These are phyloP conservation scores for Eufriesea mexicana DNA, from an alignment of 1,140 invertebrate species.

Conservation along the genomic window DNA sequence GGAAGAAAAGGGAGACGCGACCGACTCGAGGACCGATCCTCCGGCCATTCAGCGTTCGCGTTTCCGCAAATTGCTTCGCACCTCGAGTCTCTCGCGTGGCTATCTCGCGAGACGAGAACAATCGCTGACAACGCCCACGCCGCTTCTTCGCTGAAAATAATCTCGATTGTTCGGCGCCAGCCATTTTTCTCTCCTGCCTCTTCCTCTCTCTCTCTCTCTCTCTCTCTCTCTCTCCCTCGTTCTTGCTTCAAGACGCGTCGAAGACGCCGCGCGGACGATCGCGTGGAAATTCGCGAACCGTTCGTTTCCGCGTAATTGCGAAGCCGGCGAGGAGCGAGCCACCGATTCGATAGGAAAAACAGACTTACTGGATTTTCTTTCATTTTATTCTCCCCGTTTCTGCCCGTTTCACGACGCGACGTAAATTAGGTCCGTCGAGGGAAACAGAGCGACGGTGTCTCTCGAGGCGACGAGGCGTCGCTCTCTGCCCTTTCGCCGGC, in stretches of 20 bases:
- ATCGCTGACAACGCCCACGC: conserved; percentile 42
- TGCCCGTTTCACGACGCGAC: neutral
- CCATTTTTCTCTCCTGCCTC: neutral
- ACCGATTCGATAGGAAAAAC: too few relatives aligned
- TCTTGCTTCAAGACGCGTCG: neutral
- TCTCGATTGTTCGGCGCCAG: conserved; percentile 25
- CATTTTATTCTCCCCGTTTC: neutral
- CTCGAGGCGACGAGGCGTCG: neutral
- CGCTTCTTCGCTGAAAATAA: neutral
- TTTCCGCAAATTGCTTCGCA: conserved; percentile 61
- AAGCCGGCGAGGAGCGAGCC: neutral
- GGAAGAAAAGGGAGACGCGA: neutral
- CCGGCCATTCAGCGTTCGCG: conserved; percentile 27
- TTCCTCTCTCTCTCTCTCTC: neutral
- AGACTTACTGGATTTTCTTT: too few relatives aligned
- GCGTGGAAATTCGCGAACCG: too few relatives aligned
- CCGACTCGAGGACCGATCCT: neutral
- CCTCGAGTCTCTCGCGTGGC: conserved; percentile 32
- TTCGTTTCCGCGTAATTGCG: neutral
- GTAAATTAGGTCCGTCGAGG: neutral
- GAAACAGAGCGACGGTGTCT: too few relatives aligned
- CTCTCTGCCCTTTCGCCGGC: too few relatives aligned
- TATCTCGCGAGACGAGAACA: conserved; percentile 45
- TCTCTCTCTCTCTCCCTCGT: too few relatives aligned
- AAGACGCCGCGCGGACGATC: too few relatives aligned